phyloP scores from a whole-genome alignment of 2,113 vertebrate genomes.

The Poicephalus gulielmi region DNA sequence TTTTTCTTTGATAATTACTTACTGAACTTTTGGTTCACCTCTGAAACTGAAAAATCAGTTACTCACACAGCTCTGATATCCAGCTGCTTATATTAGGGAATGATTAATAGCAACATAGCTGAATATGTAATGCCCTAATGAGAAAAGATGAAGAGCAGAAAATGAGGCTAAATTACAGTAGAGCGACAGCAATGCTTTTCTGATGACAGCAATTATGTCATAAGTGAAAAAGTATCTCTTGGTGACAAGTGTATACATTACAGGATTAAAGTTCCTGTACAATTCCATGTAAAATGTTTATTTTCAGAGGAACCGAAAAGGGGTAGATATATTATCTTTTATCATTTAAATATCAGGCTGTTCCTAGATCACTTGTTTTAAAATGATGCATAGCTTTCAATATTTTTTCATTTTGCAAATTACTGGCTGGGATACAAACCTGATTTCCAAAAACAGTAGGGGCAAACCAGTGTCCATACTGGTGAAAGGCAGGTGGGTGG shows the following conservation, averaged over 20 bases:
- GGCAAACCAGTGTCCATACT: rapidly evolving
- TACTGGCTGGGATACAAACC: not conserved
- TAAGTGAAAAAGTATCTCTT: slow-evolving; percentile 1
- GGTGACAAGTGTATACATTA: not conserved
- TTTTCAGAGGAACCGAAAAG: not conserved
- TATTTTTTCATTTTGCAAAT: not conserved
- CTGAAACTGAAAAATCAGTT: slow-evolving; percentile 17
- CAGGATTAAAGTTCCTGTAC: not conserved
- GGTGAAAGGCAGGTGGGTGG: rapidly evolving
- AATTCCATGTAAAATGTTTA: not conserved
- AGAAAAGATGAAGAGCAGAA: slow-evolving; percentile 22
- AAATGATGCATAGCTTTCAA: not conserved
- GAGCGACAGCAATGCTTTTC: not conserved
- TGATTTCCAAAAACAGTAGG: not conserved
- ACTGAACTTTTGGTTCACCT: not conserved
- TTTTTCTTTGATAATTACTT: not conserved
- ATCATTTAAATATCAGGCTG: not conserved
- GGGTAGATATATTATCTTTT: not conserved
- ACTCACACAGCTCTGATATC: not conserved
- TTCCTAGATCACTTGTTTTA: not conserved
- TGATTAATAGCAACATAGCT: not conserved
- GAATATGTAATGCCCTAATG: not conserved
- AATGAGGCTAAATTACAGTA: not conserved
- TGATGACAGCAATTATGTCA: not conserved
- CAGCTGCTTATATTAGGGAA: not conserved